Percentiles rank a stretch among this genome's conserved stretches.
These are phyloP conservation scores for Phymorhynchus buccinoides DNA, from an alignment of 1,140 invertebrate species.

Conservation along the genomic window DNA sequence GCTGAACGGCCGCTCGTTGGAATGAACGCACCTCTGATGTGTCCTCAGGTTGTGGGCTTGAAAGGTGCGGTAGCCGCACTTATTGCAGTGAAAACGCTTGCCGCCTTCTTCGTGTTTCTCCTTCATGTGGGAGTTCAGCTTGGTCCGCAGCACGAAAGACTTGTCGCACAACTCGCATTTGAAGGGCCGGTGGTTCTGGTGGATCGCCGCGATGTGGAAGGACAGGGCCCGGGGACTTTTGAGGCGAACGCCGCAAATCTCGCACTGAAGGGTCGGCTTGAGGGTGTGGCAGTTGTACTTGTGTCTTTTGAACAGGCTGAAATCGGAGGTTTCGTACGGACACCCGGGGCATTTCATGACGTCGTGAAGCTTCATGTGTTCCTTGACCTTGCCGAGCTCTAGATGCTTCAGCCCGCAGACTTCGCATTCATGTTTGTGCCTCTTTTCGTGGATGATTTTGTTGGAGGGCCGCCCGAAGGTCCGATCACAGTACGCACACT, in stretches of 20 bases:
- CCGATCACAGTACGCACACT: neutral
- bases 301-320: neutral
- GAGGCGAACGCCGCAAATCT: neutral
- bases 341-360: neutral
- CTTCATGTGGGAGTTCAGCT: slow-evolving; percentile 35
- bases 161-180: neutral
- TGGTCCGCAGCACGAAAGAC: neutral
- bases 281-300: neutral
- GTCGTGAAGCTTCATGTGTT: neutral
- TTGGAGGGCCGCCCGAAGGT: neutral
- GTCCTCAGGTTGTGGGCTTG: slow-evolving; percentile 17
- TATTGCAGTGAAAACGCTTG: slow-evolving; percentile 34
- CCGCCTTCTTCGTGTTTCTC: slow-evolving; percentile 8
- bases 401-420: neutral
- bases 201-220: neutral
- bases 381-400: neutral
- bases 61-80: slow-evolving; percentile 27
- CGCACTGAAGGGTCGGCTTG: neutral
- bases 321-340: neutral
- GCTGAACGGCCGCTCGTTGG: slow-evolving; percentile 27
- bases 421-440: neutral
- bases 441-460: neutral
- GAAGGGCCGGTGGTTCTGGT: neutral
- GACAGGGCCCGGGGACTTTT: neutral
- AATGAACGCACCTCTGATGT: slow-evolving; percentile 20